phyloP scores from a whole-genome alignment of 1,140 invertebrate genomes.

The Brachionus manjavacas region DNA sequence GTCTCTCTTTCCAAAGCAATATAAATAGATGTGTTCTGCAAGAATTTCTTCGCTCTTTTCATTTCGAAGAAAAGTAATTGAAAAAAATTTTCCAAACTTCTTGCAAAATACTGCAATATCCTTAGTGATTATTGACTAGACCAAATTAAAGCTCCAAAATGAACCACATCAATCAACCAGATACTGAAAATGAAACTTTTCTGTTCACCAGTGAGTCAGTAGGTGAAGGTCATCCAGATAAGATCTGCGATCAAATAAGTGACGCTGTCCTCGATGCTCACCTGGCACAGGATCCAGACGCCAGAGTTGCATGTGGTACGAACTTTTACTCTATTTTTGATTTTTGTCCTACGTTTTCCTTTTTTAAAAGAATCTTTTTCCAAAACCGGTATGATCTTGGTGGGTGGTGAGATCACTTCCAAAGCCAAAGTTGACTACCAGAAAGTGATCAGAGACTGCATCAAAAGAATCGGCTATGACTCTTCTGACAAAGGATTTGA shows the following conservation, averaged over 20 bases:
- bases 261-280: conserved; percentile 97
- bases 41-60: conserved; percentile 36
- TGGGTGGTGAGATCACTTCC: conserved; percentile 65
- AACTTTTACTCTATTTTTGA: neutral
- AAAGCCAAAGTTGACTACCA: conserved; percentile 90
- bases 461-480: conserved; percentile 97
- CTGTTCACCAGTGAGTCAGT: conserved; percentile 98
- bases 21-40: conserved; percentile 7
- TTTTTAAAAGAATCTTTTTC: conserved; percentile 47
- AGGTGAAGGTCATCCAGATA: conserved; percentile 95
- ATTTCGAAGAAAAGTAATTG: conserved; percentile 32
- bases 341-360: conserved; percentile 52
- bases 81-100: neutral
- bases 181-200: conserved; percentile 61
- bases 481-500: conserved; percentile 97
- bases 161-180: conserved; percentile 18
- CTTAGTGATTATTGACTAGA: conserved; percentile 17
- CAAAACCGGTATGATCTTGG: conserved; percentile 64
- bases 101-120: conserved; percentile 15
- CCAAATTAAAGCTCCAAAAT: neutral
- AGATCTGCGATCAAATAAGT: conserved; percentile 99
- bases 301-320: conserved; percentile 85
- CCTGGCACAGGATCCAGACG: conserved; percentile 87
- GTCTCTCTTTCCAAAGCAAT: neutral
- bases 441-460: conserved; percentile 85